Evolutionary conservation across 2,113 vertebrate species (phyloP), one percentile per base, ranked within the genome.

Genomic region (Ctenodactylus gundi): DNA sequence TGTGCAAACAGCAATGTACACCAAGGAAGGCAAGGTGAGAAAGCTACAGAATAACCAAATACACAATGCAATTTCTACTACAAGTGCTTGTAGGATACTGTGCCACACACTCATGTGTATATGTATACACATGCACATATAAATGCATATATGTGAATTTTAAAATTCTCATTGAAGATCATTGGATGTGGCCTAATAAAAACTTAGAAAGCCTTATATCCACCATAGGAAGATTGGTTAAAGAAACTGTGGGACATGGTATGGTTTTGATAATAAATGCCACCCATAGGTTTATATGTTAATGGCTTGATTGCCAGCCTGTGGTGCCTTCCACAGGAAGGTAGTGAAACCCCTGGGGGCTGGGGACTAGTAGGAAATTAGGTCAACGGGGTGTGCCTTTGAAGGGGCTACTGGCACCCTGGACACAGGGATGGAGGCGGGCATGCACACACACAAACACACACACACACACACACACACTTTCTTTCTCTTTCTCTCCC

Each of bases 141-240:
- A 46, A n/a, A n/a, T 8, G 29, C 7, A 82, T 0, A 44, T 4
- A 44, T 11, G 88, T 20, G 87, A 64, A 62, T 29, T 46, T 55
- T 70, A n/a, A 27, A 89, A 75, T 29, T 88, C 9, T 85, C 65
- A 57, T 1, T 85, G 36, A 67, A 72, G n/a, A 81, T 65, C 64
- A 53, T 0, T 13, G 39, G 6, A 88, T 51, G 75, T 49, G 39
- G 67, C 41, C n/a, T n/a, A 86, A 89, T 84, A 80, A 55, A 65
- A 51, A 34, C 20, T 20, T 14, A 81, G 58, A 82, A 90, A 95
- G 41, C 36, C 34, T 53, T 13, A n/a, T 75, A 51, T 29, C 31
- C 21, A 39, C 70, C 81, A 27, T 9, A 77, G 68, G 58, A 58
- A 90, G 11, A 76, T 0, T 67, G 23, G 29, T 10, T 70, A 53